Evolutionary conservation across 2,888 invertebrate genomes (phyloP).

Genomic region (Stenodera caucasica): DNA sequence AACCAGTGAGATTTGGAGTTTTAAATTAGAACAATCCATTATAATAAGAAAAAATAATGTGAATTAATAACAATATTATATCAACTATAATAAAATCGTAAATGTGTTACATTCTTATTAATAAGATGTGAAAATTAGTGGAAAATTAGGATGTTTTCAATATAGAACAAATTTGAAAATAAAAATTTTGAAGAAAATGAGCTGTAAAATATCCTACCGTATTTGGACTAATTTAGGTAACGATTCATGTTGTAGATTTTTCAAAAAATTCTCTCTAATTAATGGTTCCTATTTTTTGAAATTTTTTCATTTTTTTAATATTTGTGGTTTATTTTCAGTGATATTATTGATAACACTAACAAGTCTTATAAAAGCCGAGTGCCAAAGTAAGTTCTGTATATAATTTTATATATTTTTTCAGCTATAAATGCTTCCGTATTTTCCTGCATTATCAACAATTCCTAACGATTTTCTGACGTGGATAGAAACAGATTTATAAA

Average conservation of each 20-base stretch:
- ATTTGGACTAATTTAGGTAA: background rate
- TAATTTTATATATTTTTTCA: constrained; percentile 10
- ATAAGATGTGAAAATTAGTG: background rate
- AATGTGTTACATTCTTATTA: no score
- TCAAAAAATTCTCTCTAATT: background rate
- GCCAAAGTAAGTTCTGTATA: constrained; percentile 61
- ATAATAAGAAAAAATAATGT: no score
- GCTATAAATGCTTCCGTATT: background rate
- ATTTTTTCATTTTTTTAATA: constrained; percentile 29
- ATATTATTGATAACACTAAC: constrained; percentile 55
- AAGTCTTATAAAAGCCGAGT: constrained; percentile 59
- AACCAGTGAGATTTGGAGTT: background rate
- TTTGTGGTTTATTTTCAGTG: constrained; percentile 47
- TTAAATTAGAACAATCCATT: background rate
- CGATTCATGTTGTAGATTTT: background rate
- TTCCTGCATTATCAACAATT: no score
- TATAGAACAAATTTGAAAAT: background rate
- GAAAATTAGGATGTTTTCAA: background rate
- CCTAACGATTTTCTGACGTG: background rate
- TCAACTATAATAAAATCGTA: no score
- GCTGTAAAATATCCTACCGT: background rate
- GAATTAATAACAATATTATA: no score
- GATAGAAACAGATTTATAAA: no score
- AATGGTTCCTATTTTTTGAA: background rate
- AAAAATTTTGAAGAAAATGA: background rate